Base-by-base conservation (phyloP, 2,113 vertebrate species). In the Pteropus alecto region DNA sequence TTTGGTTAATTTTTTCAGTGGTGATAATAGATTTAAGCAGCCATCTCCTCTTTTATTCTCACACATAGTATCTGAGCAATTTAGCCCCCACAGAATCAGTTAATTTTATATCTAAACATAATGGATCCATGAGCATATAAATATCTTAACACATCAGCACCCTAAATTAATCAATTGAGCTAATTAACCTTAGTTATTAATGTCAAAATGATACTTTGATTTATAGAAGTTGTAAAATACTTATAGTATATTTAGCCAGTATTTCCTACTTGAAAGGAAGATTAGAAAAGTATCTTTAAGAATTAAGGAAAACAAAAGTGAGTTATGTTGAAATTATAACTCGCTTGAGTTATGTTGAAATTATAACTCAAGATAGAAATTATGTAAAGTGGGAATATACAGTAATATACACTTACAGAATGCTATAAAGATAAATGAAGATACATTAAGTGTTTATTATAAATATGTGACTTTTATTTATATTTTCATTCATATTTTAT, bases 401-500 rank as follows among this genome's bases (percentile, higher is more conserved):
- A 60, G 22, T 43, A 12, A 10, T 87, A 63, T 33, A 61, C 6
- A 63, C 10, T 38, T 86, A 7, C 28, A 92, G 12, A 96, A 74
- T 74, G 3, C 14, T 89, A 22, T 46, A 19, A 33, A 60, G 38
- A 56, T 60, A 89, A 78, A 7, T 94, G 30, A 51, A 86, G 28
- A 63, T 82, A 48, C 68, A 87, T 41, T 61, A 73, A 73, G 12
- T 46, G 21, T 65, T 1, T 67, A 51, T 86, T 76, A 56, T 15
- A 73, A 51, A 79, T 54, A 54, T 89, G 54, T 24, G 11, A 2
- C 22, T 41, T 56, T 78, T 92, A 14, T 71, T 70, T 30, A 16
- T 67, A 35, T 74, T 73, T 96, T 92, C 26, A 88, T 73, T 94
- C 73, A 46, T 84, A 68, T 67, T 85, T 51, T 87, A 68, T 73